Base-by-base conservation (phyloP, 2,888 invertebrate species). In the Amiota communis region DNA sequence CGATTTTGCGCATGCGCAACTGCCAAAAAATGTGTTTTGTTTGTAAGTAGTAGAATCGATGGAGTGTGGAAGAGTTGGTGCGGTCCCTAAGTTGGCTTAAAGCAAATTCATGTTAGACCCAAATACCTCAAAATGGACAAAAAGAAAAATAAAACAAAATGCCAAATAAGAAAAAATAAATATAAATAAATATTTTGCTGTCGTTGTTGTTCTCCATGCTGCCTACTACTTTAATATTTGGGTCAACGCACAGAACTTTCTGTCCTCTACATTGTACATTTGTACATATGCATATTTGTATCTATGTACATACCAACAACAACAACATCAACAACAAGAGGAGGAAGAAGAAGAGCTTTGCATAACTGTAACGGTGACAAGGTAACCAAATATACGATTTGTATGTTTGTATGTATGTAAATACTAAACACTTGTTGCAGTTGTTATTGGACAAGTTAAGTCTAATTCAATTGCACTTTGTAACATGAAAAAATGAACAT, bases 331-430 rank as follows among this genome's bases (percentile, higher is more conserved):
- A 36, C 8, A 36, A 36, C 36, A 36, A 36, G 36, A 36, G 36
- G 36, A 36, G 0, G 36, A 2, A 36, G 36, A 36, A 36, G 36
- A 36, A 2, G 4, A 6, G 36, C 77, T 83, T 84, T 84, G 85
- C 82, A 81, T 83, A 84, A 84, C 80, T 76, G 77, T 76, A 11
- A 59, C 20, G 17, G 10, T 11, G 78, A 71, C 72, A 68, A 68
- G 67, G 20, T 68, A 23, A 36, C 36, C 36, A 36, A n/a, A 36
- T 36, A 36, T 36, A n/a, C n/a, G n/a, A n/a, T n/a, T n/a, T n/a
- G n/a, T n/a, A n/a, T 36, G 3, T 23, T 2, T 23, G 23, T 23
- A 23, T 6, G 2, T 36, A 36, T 36, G 36, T 36, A 36, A 36
- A 36, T 6, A 36, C 36, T 6, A 36, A 36, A 36, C 74, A 76